Evolutionary conservation across 2,113 vertebrate genomes (phyloP), one percentile per base, ranked within the genome.

Genomic region (Cepphus grylle): DNA sequence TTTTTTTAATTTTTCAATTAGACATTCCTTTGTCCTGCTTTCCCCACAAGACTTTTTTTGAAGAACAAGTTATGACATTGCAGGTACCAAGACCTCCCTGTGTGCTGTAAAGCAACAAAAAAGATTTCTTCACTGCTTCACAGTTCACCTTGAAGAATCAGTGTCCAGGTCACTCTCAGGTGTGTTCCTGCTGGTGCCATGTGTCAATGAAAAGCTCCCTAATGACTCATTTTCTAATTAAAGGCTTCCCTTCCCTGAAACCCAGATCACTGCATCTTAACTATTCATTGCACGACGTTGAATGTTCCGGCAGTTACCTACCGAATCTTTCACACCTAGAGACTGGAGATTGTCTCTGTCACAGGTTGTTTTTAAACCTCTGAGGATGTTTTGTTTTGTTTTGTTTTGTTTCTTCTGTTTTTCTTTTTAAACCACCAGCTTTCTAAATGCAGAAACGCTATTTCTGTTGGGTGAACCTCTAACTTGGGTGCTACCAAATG

Each of bases 151-250:
- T 89, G 70, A 86, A 90, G 88, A 69, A 83, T 69, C 26, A 62
- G 40, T 52, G 50, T 40, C 72, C 62, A 83, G 38, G 9, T 66
- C 69, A 92, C 23, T 29, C 67, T 86, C 80, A 84, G 83, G 40
- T 81, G 14, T 62, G 49, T 34, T 84, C 6, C 61, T 63, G 42
- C n/a, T 67, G 58, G 49, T 86, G 27, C n/a, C 66, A 89, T 38
- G 49, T 76, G 80, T 85, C 69, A 82, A 55, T 4, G 88, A 43
- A 74, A 67, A 90, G 11, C 63, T 89, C 61, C 55, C 59, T 67
- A 86, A 93, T 81, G 71, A 86, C 47, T 83, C 49, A 45, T 93
- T 94, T 90, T n/a, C 17, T 81, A 89, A 92, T 90, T 96, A 95
- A 89, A 95, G 17, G 3, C 36, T 86, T 93, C 34, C 27, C 18